Conservation (phyloP, 1,140 invertebrate species). For the Penaeus indicus region DNA sequence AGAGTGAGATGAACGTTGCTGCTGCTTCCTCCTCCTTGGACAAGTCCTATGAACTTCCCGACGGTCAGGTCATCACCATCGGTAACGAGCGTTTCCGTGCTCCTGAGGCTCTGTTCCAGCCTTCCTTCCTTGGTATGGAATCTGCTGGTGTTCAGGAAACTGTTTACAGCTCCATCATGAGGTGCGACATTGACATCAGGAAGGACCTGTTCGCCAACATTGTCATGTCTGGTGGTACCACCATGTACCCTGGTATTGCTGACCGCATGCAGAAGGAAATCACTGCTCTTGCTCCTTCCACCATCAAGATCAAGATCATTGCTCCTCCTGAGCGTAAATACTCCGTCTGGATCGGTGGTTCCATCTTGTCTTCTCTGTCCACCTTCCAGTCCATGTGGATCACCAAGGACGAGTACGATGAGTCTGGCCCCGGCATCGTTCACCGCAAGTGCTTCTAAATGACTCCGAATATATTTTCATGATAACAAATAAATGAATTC, state of each 20-base stretch:
- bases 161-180: conserved; percentile 76
- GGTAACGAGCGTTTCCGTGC: conserved; percentile 16
- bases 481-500: too few species aligned
- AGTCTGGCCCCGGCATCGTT: too few species aligned
- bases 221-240: conserved; percentile 77
- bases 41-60: conserved; percentile 15
- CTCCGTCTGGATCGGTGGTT: conserved; percentile 91
- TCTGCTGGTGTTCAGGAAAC: conserved; percentile 71
- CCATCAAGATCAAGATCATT: conserved; percentile 78
- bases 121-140: conserved; percentile 77
- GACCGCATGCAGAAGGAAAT: conserved; percentile 77
- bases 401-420: too few species aligned
- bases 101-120: conserved; percentile 78
- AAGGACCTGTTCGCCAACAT: conserved; percentile 73
- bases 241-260: conserved; percentile 77
- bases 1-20: conserved; percentile 56
- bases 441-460: too few species aligned
- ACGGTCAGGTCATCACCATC: conserved; percentile 15
- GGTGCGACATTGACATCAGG: conserved; percentile 78
- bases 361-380: conserved; percentile 86
- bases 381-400: conserved; percentile 79
- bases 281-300: conserved; percentile 73
- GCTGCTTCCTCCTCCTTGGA: not conserved
- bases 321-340: conserved; percentile 29
- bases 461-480: too few species aligned